These are phyloP conservation scores for Ambastaia sidthimunki DNA, from an alignment of 2,797 vertebrate genomes.

Conservation along the genomic window DNA sequence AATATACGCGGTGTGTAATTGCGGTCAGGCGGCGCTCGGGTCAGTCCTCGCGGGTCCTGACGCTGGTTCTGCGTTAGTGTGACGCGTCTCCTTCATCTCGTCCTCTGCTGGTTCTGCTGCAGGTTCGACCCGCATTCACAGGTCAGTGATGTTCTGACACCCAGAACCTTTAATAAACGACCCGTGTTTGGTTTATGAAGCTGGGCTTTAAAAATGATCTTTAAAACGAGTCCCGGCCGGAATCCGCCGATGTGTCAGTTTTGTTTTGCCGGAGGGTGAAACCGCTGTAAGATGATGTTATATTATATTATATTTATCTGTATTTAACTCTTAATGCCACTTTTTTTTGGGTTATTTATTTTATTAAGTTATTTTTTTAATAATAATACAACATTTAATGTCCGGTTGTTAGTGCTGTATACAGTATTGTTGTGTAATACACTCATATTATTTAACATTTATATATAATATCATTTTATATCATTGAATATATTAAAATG, in stretches of 20 bases:
- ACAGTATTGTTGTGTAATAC: no score
- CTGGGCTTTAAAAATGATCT: background rate
- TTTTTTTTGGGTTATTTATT: no score
- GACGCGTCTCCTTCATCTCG: constrained; percentile 20
- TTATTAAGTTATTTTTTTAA: no score
- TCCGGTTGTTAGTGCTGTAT: no score
- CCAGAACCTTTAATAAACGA: background rate
- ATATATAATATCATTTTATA: no score
- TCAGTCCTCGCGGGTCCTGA: constrained; percentile 17
- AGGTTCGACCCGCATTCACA: background rate
- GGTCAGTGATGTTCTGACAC: background rate
- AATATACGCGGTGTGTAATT: fast-evolving
- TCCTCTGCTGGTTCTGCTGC: constrained; percentile 2
- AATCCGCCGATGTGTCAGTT: background rate
- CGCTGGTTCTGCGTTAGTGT: constrained; percentile 9
- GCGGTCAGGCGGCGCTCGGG: background rate
- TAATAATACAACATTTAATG: no score
- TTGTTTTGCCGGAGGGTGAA: no score
- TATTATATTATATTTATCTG: no score
- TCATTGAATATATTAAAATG: no score
- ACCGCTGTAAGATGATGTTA: no score
- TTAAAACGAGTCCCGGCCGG: background rate
- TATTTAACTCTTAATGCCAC: no score
- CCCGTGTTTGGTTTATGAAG: background rate
- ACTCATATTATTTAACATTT: no score